These are phyloP conservation scores for Himalopsyche anomala DNA, from an alignment of 2,888 invertebrate genomes.

Conservation along the genomic window DNA sequence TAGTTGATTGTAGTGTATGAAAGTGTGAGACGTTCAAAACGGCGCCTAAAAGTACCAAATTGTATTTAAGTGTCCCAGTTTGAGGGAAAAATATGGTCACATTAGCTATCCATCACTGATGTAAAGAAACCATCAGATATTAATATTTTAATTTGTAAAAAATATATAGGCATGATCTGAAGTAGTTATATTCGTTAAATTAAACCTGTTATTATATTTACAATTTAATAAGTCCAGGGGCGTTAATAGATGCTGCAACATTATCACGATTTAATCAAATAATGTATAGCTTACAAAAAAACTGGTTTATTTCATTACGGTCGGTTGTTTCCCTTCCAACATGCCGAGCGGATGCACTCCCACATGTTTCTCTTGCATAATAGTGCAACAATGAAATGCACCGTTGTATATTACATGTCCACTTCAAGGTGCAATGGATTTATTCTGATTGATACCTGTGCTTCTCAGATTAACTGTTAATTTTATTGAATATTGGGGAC, in stretches of 20 bases:
- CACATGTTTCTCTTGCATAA: conserved; percentile 36
- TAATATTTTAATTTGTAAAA: too few species aligned
- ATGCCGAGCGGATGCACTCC: conserved; percentile 9
- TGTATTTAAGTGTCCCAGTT: too few species aligned
- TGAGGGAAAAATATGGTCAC: too few species aligned
- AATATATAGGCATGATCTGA: too few species aligned
- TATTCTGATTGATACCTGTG: background rate
- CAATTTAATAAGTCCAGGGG: conserved; percentile 2
- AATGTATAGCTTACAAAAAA: background rate
- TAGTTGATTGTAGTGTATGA: too few species aligned
- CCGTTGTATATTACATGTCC: background rate
- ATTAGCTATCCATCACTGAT: too few species aligned
- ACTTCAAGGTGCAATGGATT: conserved; percentile 1
- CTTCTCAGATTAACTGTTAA: background rate
- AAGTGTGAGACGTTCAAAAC: too few species aligned
- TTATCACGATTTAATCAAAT: conserved; percentile 9
- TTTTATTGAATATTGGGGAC: too few species aligned
- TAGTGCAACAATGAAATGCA: conserved; percentile 29
- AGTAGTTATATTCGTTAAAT: too few species aligned
- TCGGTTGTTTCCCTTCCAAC: conserved; percentile 28
- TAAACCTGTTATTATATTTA: background rate
- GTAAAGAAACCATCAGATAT: too few species aligned
- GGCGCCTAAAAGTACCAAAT: too few species aligned
- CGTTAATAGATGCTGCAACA: conserved; percentile 13
- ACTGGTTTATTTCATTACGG: conserved; percentile 21